phyloP scores from a whole-genome alignment of 2,797 vertebrate species.

The Manis javanica region DNA sequence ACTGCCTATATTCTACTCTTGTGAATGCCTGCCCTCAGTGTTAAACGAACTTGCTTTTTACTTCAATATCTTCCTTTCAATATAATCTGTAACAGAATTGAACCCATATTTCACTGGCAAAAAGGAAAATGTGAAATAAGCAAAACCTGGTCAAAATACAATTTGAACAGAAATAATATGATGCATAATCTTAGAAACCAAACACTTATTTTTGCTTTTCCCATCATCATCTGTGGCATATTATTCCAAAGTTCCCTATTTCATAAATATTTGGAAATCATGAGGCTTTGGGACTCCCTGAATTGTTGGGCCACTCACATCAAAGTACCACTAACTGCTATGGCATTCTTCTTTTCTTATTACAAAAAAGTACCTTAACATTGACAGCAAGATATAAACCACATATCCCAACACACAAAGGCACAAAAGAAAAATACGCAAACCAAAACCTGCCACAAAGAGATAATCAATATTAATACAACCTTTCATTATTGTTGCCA shows the following conservation, averaged over 20 bases:
- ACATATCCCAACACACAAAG: background rate
- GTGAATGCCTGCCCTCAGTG: background rate
- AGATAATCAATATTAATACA: background rate
- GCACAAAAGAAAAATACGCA: background rate
- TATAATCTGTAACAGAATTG: background rate
- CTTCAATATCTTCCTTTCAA: background rate
- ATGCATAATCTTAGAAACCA: conserved; percentile 53
- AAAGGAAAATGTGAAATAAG: conserved; percentile 46
- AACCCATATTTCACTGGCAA: background rate
- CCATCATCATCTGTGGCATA: background rate
- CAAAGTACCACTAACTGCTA: background rate
- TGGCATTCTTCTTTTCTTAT: background rate
- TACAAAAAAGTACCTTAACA: background rate
- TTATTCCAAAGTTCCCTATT: conserved; percentile 46
- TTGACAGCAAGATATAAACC: conserved; percentile 42
- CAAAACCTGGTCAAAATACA: conserved; percentile 50
- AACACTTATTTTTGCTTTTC: conserved; percentile 34
- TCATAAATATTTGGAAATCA: conserved; percentile 45
- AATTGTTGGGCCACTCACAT: conserved; percentile 15
- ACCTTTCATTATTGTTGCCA: background rate
- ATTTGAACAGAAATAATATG: conserved; percentile 31
- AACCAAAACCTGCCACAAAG: background rate
- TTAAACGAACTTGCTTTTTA: background rate
- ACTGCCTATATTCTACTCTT: background rate
- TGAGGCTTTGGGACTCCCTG: conserved; percentile 14